Conservation (phyloP, 1,140 invertebrate species). For the Maniola jurtina region DNA sequence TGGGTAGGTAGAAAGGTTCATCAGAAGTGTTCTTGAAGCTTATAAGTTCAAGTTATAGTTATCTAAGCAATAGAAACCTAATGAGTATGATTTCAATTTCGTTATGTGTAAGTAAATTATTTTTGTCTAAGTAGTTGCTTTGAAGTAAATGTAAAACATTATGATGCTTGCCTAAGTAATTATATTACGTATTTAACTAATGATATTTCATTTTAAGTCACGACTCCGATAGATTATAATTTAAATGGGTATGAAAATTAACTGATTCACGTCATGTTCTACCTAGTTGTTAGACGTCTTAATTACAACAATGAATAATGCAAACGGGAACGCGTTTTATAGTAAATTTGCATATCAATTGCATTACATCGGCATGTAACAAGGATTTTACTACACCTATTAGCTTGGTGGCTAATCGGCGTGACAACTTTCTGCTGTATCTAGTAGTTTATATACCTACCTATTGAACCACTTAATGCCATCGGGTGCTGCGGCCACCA, state of each 20-base stretch:
- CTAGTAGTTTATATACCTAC: neutral
- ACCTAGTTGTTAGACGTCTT: conserved; percentile 12
- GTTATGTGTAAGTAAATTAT: too few relatives aligned
- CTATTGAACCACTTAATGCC: too few relatives aligned
- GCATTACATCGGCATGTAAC: conserved; percentile 11
- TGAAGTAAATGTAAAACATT: too few relatives aligned
- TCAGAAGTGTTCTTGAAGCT: too few relatives aligned
- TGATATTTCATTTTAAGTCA: conserved; percentile 9
- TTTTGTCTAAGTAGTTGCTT: too few relatives aligned
- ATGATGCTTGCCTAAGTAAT: too few relatives aligned
- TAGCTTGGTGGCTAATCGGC: conserved; percentile 1
- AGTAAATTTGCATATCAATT: conserved; percentile 7
- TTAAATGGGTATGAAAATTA: conserved; percentile 13
- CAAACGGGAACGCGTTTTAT: conserved; percentile 13
- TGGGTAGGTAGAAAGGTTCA: too few relatives aligned
- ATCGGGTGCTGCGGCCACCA: too few relatives aligned
- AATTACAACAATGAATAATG: conserved; percentile 14
- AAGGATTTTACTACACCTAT: conserved; percentile 9
- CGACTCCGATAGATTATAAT: conserved; percentile 5
- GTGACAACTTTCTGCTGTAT: neutral
- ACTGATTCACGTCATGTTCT: conserved; percentile 7
- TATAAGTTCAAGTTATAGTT: too few relatives aligned
- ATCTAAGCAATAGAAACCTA: too few relatives aligned
- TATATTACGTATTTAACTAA: too few relatives aligned
- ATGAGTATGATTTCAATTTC: too few relatives aligned